Evolutionary conservation across 2,888 invertebrate genomes (phyloP).

Genomic region (Mythimna albipuncta): DNA sequence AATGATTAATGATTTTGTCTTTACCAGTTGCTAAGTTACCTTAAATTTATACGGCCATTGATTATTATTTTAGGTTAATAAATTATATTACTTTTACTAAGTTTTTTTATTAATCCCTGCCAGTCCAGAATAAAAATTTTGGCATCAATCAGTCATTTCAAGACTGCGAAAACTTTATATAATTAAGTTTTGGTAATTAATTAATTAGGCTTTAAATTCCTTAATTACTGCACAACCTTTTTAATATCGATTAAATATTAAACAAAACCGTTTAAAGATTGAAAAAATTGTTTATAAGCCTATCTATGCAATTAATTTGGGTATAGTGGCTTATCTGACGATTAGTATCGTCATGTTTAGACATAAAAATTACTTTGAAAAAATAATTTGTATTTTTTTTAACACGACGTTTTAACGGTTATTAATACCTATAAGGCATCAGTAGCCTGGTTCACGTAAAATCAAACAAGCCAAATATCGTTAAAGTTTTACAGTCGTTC

Average conservation of each 20-base stretch:
- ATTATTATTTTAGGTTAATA: constrained; percentile 28
- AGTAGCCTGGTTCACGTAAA: no score
- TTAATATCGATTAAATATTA: background rate
- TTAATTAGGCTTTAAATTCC: constrained; percentile 21
- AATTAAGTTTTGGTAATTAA: background rate
- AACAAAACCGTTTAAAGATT: background rate
- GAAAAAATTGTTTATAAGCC: background rate
- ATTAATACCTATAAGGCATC: no score
- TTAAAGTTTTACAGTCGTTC: no score
- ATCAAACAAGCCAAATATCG: no score
- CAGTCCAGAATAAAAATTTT: constrained; percentile 9
- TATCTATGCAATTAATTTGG: background rate
- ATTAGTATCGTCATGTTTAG: background rate
- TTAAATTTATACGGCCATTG: constrained; percentile 13
- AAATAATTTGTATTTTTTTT: no score
- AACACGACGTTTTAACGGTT: no score
- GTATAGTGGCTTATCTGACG: background rate
- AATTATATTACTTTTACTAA: constrained; percentile 29
- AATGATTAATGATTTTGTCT: no score
- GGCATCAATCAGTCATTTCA: constrained; percentile 37
- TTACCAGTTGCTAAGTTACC: constrained; percentile 11
- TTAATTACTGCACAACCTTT: constrained; percentile 13
- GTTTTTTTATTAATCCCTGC: constrained; percentile 18
- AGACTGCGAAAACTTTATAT: constrained; percentile 24
- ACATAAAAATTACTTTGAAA: background rate